Percentiles rank a stretch among this genome's conserved stretches.
Conservation (phyloP, 2,888 invertebrate genomes). For the Drosophila eohydei region DNA sequence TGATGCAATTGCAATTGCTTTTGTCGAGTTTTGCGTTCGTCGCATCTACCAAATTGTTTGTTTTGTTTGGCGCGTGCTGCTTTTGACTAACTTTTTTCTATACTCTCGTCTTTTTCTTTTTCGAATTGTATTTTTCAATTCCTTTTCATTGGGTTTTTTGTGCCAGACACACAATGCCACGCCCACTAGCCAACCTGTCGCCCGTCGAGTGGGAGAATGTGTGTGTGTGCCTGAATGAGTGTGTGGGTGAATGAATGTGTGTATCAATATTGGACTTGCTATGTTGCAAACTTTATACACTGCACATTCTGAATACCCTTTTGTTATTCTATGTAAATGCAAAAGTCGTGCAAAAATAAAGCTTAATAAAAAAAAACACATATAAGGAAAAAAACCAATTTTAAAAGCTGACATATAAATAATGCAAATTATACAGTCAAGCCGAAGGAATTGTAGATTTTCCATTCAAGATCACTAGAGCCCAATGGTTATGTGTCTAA, state of each 20-base stretch:
- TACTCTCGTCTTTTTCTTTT: constrained; percentile 8
- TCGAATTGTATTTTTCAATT: constrained; percentile 19
- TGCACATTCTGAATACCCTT: constrained; percentile 34
- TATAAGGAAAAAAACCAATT: background rate
- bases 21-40: constrained; percentile 68
- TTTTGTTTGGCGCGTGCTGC: constrained; percentile 70
- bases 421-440: too few relatives aligned
- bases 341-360: background rate
- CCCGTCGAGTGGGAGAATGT: constrained; percentile 10
- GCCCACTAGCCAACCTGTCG: constrained; percentile 32
- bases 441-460: too few relatives aligned
- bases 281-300: constrained; percentile 45
- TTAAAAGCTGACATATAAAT: too few relatives aligned
- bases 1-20: constrained; percentile 71
- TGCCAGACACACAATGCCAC: constrained; percentile 44
- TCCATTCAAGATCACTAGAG: too few relatives aligned
- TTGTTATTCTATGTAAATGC: background rate
- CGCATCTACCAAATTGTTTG: constrained; percentile 70
- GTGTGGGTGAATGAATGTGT: constrained; percentile 6
- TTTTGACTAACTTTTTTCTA: constrained; percentile 44
- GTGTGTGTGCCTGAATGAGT: constrained; percentile 1
- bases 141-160: constrained; percentile 37
- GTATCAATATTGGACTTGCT: constrained; percentile 73
- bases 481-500: too few relatives aligned
- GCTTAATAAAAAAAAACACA: background rate